Evolutionary conservation across 2,797 vertebrate species (phyloP), one percentile per base, ranked within the genome.

Genomic region (Pseudomugil gertrudae): DNA sequence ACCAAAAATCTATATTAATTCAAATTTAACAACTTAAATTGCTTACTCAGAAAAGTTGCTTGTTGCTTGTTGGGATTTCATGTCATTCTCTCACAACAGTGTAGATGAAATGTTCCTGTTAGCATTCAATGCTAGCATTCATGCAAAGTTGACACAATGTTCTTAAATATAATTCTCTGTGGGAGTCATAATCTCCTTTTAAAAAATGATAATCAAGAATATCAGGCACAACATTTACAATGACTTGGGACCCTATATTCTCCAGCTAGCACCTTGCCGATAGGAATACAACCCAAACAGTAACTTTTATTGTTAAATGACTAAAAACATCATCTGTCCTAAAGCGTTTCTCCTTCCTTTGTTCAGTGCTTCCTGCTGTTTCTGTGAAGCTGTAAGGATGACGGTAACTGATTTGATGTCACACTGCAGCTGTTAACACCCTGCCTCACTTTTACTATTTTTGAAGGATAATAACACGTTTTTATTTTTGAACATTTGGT

Each of bases 311-410:
- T 75, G 45, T 79, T 63, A 64, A 8, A 32, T 21, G 9, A 67
- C 36, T 70, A 48, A 66, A 66, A 64, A 47, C 27, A 15, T 59
- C 27, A 38, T 74, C 69, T 71, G 0, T 63, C 61, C 64, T 47
- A 47, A 70, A 74, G 56, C 26, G 33, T 63, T 78, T 79, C 54
- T 54, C 15, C 63, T 74, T 74, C 40, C 60, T 64, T 62, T 51
- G 35, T 63, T 68, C n/a, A 57, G 60, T 30, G 30, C 26, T 54
- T 36, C 13, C 21, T 73, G 48, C 63, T 55, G 17, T 43, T 33
- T 66, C 50, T 63, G 52, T 38, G 3, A 13, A 33, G 38, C 52
- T 59, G 30, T 27, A 59, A 68, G 36, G 76, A 67, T 62, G 47
- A 55, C 47, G 43, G 56, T 2, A 51, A 3, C 36, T 65, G 59